Conservation (phyloP, 2,113 vertebrate genomes). For the Cebus imitator region DNA sequence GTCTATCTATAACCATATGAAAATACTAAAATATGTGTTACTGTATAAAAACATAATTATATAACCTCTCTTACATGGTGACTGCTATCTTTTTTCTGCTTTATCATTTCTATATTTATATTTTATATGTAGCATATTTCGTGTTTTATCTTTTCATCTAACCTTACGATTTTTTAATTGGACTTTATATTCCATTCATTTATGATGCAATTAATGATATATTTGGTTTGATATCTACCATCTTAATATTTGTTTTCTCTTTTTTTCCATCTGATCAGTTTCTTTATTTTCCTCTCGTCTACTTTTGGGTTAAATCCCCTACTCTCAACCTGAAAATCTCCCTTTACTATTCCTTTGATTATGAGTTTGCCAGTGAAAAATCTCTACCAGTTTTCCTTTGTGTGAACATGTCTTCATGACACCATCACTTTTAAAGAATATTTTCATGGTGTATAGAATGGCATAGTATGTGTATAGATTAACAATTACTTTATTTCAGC, state of each 20-base stretch:
- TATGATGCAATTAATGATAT: background rate
- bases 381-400: background rate
- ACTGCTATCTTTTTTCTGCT: background rate
- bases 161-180: background rate
- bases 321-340: background rate
- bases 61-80: background rate
- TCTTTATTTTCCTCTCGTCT: background rate
- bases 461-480: background rate
- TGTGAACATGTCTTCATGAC: background rate
- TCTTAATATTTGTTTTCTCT: background rate
- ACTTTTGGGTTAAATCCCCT: background rate
- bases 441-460: background rate
- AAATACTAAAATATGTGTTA: background rate
- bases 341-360: background rate
- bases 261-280: background rate
- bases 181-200: background rate
- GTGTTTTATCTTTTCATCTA: background rate
- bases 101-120: background rate
- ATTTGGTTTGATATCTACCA: background rate
- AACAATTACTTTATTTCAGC: background rate
- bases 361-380: background rate
- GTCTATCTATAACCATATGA: background rate
- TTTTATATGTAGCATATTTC: background rate
- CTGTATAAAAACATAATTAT: background rate
- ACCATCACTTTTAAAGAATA: background rate